Evolutionary conservation across 2,113 vertebrate genomes (phyloP).

Genomic region (Chaetodon auriga): DNA sequence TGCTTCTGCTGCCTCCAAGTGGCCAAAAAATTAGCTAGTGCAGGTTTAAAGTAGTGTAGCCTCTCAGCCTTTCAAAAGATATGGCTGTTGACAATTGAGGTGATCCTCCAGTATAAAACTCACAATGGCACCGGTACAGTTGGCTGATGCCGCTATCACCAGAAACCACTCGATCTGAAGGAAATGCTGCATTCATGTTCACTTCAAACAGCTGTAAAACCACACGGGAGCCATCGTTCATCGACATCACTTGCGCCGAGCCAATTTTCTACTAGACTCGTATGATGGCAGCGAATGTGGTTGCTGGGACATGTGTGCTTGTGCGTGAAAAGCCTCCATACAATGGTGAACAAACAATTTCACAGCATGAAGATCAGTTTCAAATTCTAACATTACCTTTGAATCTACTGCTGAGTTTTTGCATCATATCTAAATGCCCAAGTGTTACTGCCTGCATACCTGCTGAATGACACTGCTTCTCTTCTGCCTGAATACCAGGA

Average conservation of each 20-base stretch:
- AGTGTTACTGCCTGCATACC: background rate
- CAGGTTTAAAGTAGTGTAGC: background rate
- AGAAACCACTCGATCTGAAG: too few relatives aligned
- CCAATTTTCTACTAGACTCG: background rate
- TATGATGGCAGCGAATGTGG: background rate
- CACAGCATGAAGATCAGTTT: slow-evolving; percentile 9
- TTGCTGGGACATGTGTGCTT: background rate
- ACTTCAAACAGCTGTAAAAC: background rate
- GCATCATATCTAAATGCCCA: background rate
- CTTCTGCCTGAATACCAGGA: background rate
- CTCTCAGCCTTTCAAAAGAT: background rate
- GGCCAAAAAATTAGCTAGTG: background rate
- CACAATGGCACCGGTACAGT: too few relatives aligned
- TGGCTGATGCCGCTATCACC: too few relatives aligned
- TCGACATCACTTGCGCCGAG: background rate
- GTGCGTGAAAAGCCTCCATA: background rate
- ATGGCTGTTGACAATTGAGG: background rate
- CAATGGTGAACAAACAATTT: slow-evolving; percentile 15
- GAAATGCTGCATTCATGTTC: background rate
- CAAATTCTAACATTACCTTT: background rate
- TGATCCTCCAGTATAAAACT: background rate
- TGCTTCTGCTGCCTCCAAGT: background rate
- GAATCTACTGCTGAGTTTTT: background rate
- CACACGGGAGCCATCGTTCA: too few relatives aligned
- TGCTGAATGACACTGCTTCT: background rate